Base-by-base conservation (phyloP, 2,888 invertebrate species). In the Melinopterus prodromus region DNA sequence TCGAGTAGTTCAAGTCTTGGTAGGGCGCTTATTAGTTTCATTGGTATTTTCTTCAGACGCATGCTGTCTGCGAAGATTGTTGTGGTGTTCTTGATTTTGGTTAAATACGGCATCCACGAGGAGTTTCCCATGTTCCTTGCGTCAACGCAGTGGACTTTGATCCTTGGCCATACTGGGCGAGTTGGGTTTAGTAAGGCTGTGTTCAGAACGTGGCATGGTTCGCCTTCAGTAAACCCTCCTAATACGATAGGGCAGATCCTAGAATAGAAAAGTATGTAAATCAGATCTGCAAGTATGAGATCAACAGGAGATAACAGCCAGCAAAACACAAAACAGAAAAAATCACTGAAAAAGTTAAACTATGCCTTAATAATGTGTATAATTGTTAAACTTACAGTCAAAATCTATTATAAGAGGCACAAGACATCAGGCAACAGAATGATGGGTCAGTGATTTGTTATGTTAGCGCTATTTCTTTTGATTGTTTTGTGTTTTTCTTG, bases 31-130 rank as follows among this genome's bases (percentile, higher is more conserved):
- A 85, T 80, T 12, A 82, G 72, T 15, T 82, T 83, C 35, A 78
- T 77, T 12, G 84, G 83, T 15, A 86, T 77, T 6, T 35, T 82
- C 26, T 78, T 83, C 69, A 88, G 81, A 69, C 84, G 83, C 85
- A 88, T 87, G 77, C 86, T 84, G 79, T 88, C 87, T 3, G 88
- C 88, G 80, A 87, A 88, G 12, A 88, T 78, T 0, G 85, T 82
- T n/a, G 82, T 83, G 2, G 82, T 82, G 16, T 80, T 80, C 16
- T 69, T 37, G 69, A 85, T 71, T 77, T 79, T 75, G 7, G 15
- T 16, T 5, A 78, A 36, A 71, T 78, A 78, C 0, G 78, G 80
- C 26, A 77, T 75, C 14, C 79, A 80, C 6, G 81, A 78, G 71
- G 80, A 80, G 77, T 79, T 83, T 76, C 85, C 84, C 82, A 86